Evolutionary conservation across 2,888 invertebrate species (phyloP).

Genomic region (Barypeithes pellucidus): DNA sequence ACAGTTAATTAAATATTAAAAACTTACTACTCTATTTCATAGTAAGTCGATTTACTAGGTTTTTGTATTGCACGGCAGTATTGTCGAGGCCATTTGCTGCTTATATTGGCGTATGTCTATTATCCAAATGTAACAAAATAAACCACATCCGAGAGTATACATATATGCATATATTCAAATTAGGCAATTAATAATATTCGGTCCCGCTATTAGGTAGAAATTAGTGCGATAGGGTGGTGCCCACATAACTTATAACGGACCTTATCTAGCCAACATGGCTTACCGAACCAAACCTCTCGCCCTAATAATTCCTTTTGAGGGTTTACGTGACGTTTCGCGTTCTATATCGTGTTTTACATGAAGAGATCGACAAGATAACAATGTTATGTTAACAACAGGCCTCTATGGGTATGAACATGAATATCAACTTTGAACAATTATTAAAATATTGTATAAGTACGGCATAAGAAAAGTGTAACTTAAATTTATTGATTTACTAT

Average conservation of each 20-base stretch:
- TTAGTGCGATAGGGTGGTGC: slow-evolving; percentile 33
- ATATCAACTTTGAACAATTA: too few relatives aligned
- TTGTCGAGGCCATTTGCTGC: not conserved
- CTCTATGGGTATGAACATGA: too few relatives aligned
- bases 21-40: too few relatives aligned
- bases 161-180: slow-evolving; percentile 43
- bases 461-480: too few relatives aligned
- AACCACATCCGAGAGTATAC: not conserved
- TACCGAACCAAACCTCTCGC: slow-evolving; percentile 22
- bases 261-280: slow-evolving; percentile 39
- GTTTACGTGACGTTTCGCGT: slow-evolving; percentile 10
- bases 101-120: not conserved
- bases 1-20: too few relatives aligned
- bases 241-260: slow-evolving; percentile 46
- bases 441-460: too few relatives aligned
- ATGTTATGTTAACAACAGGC: not conserved
- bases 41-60: too few relatives aligned
- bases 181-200: slow-evolving; percentile 42
- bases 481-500: too few relatives aligned
- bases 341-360: slow-evolving; percentile 17
- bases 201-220: slow-evolving; percentile 37
- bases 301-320: slow-evolving; percentile 40
- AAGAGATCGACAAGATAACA: slow-evolving; percentile 1
- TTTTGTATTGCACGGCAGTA: too few relatives aligned
- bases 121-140: not conserved